Percentiles rank a stretch among this genome's conserved stretches.
These are phyloP conservation scores for Arenaria interpres DNA, from an alignment of 2,113 vertebrate species.

Conservation along the genomic window DNA sequence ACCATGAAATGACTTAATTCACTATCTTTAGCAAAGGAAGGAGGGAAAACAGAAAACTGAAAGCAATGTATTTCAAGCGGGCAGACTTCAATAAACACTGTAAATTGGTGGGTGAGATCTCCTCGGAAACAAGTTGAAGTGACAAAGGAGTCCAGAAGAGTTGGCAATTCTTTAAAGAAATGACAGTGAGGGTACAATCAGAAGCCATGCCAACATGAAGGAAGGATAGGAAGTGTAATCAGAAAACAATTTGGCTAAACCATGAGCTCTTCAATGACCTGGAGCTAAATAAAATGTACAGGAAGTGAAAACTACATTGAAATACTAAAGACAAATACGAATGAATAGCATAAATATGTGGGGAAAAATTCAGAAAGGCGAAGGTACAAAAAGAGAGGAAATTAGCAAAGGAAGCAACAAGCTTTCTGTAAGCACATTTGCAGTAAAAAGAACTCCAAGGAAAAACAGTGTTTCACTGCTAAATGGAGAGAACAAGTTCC, in stretches of 20 bases:
- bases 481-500: not conserved
- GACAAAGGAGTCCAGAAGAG: slow-evolving; percentile 62
- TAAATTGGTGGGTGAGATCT: slow-evolving; percentile 56
- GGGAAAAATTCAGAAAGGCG: slow-evolving; percentile 37
- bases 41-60: slow-evolving; percentile 29
- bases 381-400: slow-evolving; percentile 71
- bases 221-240: slow-evolving; percentile 72
- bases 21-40: slow-evolving; percentile 26
- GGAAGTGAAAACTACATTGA: slow-evolving; percentile 67
- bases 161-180: slow-evolving; percentile 73
- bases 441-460: slow-evolving; percentile 22
- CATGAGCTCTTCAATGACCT: slow-evolving; percentile 63
- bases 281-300: slow-evolving; percentile 67
- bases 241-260: slow-evolving; percentile 66
- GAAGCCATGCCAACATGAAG: slow-evolving; percentile 69
- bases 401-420: slow-evolving; percentile 54
- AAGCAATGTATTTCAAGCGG: slow-evolving; percentile 40
- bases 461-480: slow-evolving; percentile 11
- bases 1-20: slow-evolving; percentile 12
- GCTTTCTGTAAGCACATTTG: slow-evolving; percentile 54
- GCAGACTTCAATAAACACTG: slow-evolving; percentile 54
- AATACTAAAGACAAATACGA: slow-evolving; percentile 44
- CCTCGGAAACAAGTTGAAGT: slow-evolving; percentile 67
- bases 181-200: slow-evolving; percentile 68
- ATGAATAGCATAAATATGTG: slow-evolving; percentile 67